Conservation (phyloP, 2,888 invertebrate species). For the Lochmaea capreae region DNA sequence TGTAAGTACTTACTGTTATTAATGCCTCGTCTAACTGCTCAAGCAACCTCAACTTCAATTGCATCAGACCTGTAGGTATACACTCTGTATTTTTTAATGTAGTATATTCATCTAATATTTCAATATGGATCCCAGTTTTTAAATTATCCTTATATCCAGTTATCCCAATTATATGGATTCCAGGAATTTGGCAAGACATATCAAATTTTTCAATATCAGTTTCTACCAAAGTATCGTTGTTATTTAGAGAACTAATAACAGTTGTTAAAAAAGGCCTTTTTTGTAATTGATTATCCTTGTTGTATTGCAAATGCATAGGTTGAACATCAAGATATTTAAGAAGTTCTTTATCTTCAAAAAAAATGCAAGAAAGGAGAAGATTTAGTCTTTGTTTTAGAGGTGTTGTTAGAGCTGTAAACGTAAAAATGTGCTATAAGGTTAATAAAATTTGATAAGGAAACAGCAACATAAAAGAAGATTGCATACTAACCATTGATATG, state of each 20-base stretch:
- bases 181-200: conserved; percentile 58
- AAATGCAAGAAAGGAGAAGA: conserved; percentile 62
- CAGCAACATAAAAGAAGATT: not conserved
- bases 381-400: conserved; percentile 57
- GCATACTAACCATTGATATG: conserved; percentile 47
- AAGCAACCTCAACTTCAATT: conserved; percentile 64
- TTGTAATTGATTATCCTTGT: conserved; percentile 53
- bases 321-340: conserved; percentile 55
- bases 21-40: conserved; percentile 59
- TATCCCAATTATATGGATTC: conserved; percentile 62
- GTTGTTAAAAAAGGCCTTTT: conserved; percentile 57
- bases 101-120: conserved; percentile 64
- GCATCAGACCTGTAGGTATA: conserved; percentile 63
- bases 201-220: conserved; percentile 55
- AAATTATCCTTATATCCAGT: conserved; percentile 59
- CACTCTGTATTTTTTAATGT: conserved; percentile 60
- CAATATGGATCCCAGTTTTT: conserved; percentile 62
- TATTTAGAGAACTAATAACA: conserved; percentile 54
- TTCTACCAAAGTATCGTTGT: conserved; percentile 20
- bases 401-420: conserved; percentile 51
- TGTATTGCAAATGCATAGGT: conserved; percentile 45
- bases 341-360: conserved; percentile 60
- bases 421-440: not conserved
- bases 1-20: conserved; percentile 58
- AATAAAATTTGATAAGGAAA: conserved; percentile 17